Conservation (phyloP, 2,888 invertebrate genomes). For the Meteorus cinctellus region DNA sequence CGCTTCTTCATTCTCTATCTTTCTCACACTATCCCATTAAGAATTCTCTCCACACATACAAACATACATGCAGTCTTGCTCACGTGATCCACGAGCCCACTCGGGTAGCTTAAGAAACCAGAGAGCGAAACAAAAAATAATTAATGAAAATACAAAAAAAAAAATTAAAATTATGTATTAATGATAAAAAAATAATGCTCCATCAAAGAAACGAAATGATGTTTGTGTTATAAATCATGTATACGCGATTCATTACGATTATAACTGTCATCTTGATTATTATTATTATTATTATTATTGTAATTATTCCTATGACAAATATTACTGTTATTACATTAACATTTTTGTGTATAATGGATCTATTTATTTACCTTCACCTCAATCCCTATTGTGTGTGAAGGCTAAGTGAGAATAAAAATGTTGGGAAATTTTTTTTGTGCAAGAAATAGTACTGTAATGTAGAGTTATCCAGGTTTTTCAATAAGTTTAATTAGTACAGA, state of each 20-base stretch:
- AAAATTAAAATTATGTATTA: slow-evolving; percentile 52
- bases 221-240: slow-evolving; percentile 64
- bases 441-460: too few relatives aligned
- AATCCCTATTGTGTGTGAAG: neutral
- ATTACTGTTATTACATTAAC: slow-evolving; percentile 67
- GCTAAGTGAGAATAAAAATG: too few relatives aligned
- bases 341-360: slow-evolving; percentile 54
- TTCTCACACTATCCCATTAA: slow-evolving; percentile 17
- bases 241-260: slow-evolving; percentile 55
- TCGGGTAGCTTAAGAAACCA: slow-evolving; percentile 63
- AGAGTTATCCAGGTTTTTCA: too few relatives aligned
- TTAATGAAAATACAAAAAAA: slow-evolving; percentile 38
- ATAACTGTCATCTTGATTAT: slow-evolving; percentile 38
- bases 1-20: slow-evolving; percentile 19
- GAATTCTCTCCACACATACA: neutral
- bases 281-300: slow-evolving; percentile 28
- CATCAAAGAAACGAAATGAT: slow-evolving; percentile 55
- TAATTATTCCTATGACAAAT: slow-evolving; percentile 52
- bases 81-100: slow-evolving; percentile 55
- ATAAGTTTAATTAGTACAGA: too few relatives aligned
- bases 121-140: slow-evolving; percentile 53
- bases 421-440: too few relatives aligned
- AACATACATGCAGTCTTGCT: neutral
- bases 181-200: slow-evolving; percentile 44
- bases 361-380: neutral